Conservation (phyloP, 2,888 invertebrate species). For the Crioceris asparagi region DNA sequence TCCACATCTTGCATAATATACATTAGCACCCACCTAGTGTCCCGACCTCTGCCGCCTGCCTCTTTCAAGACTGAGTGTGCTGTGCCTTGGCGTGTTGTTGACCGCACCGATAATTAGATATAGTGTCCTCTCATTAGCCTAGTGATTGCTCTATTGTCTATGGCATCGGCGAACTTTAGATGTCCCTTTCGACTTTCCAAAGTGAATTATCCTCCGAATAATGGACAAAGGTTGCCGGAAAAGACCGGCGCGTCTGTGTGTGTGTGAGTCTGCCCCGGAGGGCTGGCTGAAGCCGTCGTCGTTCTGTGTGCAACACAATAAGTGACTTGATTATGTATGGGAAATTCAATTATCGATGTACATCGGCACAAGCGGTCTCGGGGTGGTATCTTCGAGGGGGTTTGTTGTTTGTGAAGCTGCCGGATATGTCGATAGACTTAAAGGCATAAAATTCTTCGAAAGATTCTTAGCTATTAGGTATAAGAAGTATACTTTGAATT, state of each 20-base stretch:
- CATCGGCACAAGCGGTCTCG: too few species aligned
- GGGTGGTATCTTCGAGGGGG: too few species aligned
- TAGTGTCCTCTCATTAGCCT: conserved; percentile 43
- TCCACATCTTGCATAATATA: too few species aligned
- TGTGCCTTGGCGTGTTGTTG: conserved; percentile 14
- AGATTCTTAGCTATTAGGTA: too few species aligned
- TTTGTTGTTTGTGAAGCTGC: too few species aligned
- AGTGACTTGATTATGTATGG: conserved; percentile 4
- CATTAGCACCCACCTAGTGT: neutral
- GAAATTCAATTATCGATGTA: conserved; percentile 5
- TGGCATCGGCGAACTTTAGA: conserved; percentile 24
- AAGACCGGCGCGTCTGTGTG: conserved; percentile 2
- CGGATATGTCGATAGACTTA: too few species aligned
- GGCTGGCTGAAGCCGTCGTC: too few species aligned
- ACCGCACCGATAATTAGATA: conserved; percentile 30
- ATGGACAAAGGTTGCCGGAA: conserved; percentile 33
- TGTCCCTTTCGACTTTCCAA: conserved; percentile 30
- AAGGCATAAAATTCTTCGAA: too few species aligned
- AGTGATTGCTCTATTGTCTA: conserved; percentile 43
- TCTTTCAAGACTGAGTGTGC: neutral
- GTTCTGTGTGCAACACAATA: too few species aligned
- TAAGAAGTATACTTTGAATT: too few species aligned
- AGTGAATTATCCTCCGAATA: conserved; percentile 23
- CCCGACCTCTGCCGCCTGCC: neutral
- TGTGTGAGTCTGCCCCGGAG: too few species aligned